A percentile compares a stretch with the other conserved stretches of the same genome.
These are phyloP conservation scores for Syndactyla subalaris DNA, from an alignment of 2,797 vertebrate genomes.

Conservation along the genomic window DNA sequence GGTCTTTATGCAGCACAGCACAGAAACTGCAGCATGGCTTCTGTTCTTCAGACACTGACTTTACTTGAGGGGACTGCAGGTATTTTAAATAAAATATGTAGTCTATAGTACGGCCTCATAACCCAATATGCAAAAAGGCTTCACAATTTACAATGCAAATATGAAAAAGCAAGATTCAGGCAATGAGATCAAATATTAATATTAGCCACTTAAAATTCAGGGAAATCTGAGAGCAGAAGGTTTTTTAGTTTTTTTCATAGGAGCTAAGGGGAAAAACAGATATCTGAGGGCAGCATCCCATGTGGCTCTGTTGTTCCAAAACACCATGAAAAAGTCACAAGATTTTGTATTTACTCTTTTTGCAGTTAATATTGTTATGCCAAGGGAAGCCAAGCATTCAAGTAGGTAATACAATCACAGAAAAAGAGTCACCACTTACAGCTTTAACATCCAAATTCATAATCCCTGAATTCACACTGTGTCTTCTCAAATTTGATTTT, in stretches of 20 bases:
- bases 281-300: not conserved
- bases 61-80: not conserved
- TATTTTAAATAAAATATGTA: not conserved
- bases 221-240: not conserved
- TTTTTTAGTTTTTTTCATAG: not conserved
- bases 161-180: not conserved
- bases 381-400: not conserved
- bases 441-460: slow-evolving; percentile 72
- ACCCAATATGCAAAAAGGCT: not conserved
- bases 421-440: slow-evolving; percentile 78
- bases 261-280: not conserved
- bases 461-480: slow-evolving; percentile 86
- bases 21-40: not conserved
- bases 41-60: not conserved
- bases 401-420: not conserved
- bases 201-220: not conserved
- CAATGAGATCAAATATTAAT: not conserved
- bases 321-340: not conserved
- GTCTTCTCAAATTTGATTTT: slow-evolving; percentile 92
- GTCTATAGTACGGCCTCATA: not conserved
- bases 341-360: not conserved
- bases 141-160: not conserved
- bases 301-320: not conserved
- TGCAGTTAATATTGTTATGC: not conserved
- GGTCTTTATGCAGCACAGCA: not conserved